Evolutionary conservation across 2,888 invertebrate genomes (phyloP), one percentile per base, ranked within the genome.

Genomic region (Apodemia zela): DNA sequence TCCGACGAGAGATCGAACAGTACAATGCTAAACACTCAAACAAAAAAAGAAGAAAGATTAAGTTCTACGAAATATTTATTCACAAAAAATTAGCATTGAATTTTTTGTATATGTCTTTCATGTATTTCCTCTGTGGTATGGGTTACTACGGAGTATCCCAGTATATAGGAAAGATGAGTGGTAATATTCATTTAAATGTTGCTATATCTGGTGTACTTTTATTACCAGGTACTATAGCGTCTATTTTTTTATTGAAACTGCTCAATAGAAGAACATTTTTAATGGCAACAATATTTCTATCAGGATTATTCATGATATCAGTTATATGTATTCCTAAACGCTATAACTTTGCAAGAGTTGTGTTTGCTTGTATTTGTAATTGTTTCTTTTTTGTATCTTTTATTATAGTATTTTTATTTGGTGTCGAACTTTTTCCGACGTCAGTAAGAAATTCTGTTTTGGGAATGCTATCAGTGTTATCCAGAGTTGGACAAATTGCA

Each of bases 391-490:
- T 96, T 0, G 93, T 96, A 59, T 94, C 95, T 0, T 98, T 97
- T 77, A 95, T 97, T 0, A 95, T 95, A 35, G 95, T 95, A 6
- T 98, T 97, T 79, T 93, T 98, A 18, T 97, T 95, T 79, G 94
- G 95, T 0, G 96, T 96, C 0, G 98, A 98, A 83, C 81, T 97
- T 18, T 97, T 97, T 78, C 97, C 98, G 0, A 98, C 98, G 0
- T 94, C 96, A 1, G 93, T 97, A 0, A 93, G 98, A 35, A 97
- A 97, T 77, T 94, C 95, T 60, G 97, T 96, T 0, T 93, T 97
- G 68, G 97, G 97, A 0, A 89, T 95, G 15, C 94, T 96, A 59
- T 96, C 97, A 0, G 95, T 96, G 87, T 92, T 95, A 69, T 96
- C 97, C 0, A 93, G 97, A 73, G 75, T 96, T 29, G 98, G 97